phyloP scores from a whole-genome alignment of 1,140 invertebrate genomes.

The Pogonomyrmex barbatus region DNA sequence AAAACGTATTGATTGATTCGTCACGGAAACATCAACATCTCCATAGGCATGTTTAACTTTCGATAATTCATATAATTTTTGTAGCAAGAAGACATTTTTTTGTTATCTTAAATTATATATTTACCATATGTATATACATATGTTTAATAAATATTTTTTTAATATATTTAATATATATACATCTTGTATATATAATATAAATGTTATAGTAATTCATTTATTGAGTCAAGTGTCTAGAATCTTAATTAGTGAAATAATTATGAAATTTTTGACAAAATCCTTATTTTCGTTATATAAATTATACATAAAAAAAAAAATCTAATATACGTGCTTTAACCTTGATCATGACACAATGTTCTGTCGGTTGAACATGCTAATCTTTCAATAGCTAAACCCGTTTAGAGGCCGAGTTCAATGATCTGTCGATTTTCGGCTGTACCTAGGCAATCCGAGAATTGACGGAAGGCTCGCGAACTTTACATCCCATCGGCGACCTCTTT shows the following conservation, averaged over 20 bases:
- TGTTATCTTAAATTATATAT: background rate
- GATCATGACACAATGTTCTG: slow-evolving; percentile 56
- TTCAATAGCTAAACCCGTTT: slow-evolving; percentile 48
- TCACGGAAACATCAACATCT: background rate
- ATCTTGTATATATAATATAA: background rate
- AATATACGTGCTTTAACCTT: slow-evolving; percentile 7
- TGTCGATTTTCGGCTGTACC: slow-evolving; percentile 61
- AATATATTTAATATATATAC: background rate
- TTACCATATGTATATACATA: too few relatives aligned
- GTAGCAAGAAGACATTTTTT: background rate
- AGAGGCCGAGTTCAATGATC: slow-evolving; percentile 61
- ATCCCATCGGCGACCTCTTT: slow-evolving; percentile 50
- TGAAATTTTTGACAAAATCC: background rate
- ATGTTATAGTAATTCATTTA: background rate
- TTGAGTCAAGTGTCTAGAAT: background rate
- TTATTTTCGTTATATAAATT: background rate
- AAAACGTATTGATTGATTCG: slow-evolving; percentile 31
- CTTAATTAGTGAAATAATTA: background rate
- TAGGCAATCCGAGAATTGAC: slow-evolving; percentile 41
- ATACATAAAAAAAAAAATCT: background rate
- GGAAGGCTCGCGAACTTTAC: slow-evolving; percentile 66
- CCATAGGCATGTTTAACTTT: background rate
- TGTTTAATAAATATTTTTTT: background rate
- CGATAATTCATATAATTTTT: background rate
- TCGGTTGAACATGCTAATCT: slow-evolving; percentile 45